Evolutionary conservation across 2,797 vertebrate species (phyloP), one percentile per base, ranked within the genome.

Genomic region (Xiphophorus birchmanni): DNA sequence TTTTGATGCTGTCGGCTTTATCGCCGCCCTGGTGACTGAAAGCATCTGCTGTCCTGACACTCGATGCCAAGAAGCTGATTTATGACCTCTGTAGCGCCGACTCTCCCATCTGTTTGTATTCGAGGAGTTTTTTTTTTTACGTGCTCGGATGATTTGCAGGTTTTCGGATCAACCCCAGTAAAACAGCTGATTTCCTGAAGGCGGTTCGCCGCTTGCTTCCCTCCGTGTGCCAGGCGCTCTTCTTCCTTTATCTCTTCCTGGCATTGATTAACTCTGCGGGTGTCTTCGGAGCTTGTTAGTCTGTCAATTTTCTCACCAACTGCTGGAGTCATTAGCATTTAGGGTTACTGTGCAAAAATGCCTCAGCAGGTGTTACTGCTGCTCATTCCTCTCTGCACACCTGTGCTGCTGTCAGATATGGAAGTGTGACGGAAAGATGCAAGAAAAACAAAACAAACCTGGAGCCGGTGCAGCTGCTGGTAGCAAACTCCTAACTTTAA

Each of bases 211-310:
- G 21, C 76, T 54, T 50, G 0, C 23, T 29, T 72, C 76, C 85
- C 85, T 82, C 81, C 75, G 50, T 80, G 80, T 80, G 80, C 79
- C 50, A 75, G 74, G 80, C 60, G 74, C 83, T 65, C 80, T 71
- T 82, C 82, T 78, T 86, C 58, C 83, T 87, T 52, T 52, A 9
- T 58, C n/a, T 80, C 81, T 42, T 80, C 42, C 40, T 21, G 78
- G 29, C 80, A 86, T 86, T 77, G 88, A 91, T 91, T 87, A 88
- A 80, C 80, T 86, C 74, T 0, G 18, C 56, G 2, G 58, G 82
- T 85, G 65, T 87, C 87, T 29, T 84, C 84, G 44, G 77, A 83
- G 90, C 89, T 91, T 73, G 87, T 92, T 90, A 92, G 86, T 84
- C 81, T 47, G 85, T 89, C 87, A 81, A 37, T 88, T 80, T 71